Conservation (phyloP, 2,888 invertebrate genomes). For the Amiota communis region DNA sequence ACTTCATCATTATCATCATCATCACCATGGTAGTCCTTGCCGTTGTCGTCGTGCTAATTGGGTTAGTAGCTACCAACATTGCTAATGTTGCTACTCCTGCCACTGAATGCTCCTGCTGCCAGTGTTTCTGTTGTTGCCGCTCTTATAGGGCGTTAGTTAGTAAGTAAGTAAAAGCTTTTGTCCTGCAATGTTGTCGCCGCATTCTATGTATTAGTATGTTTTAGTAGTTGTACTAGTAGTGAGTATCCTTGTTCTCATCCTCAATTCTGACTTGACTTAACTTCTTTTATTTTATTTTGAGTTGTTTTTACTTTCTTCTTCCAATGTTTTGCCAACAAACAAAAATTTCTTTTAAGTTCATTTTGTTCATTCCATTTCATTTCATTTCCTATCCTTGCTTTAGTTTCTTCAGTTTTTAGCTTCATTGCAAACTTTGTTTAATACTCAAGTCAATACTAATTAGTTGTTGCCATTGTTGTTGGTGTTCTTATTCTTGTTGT, state of each 20-base stretch:
- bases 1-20: not conserved
- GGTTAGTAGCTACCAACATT: conserved; percentile 48
- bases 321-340: too few species aligned
- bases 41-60: conserved; percentile 59
- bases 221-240: too few species aligned
- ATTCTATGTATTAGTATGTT: too few species aligned
- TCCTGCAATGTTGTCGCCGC: too few species aligned
- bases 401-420: not conserved
- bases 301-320: too few species aligned
- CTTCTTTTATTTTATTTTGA: not conserved
- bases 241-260: too few species aligned
- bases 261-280: not conserved
- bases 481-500: conserved; percentile 23
- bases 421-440: not conserved
- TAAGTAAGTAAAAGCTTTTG: too few species aligned
- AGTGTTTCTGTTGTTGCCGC: too few species aligned
- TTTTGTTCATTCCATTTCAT: not conserved
- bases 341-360: too few species aligned
- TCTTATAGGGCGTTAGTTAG: too few species aligned
- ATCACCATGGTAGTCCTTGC: conserved; percentile 17
- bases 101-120: too few species aligned
- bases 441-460: conserved; percentile 20
- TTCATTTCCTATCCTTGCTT: conserved; percentile 3
- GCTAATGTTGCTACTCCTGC: too few species aligned
- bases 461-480: conserved; percentile 16